Percentiles rank a stretch among this genome's conserved stretches.
These are phyloP conservation scores for Drosophila suboccidentalis DNA, from an alignment of 2,888 invertebrate species.

Conservation along the genomic window DNA sequence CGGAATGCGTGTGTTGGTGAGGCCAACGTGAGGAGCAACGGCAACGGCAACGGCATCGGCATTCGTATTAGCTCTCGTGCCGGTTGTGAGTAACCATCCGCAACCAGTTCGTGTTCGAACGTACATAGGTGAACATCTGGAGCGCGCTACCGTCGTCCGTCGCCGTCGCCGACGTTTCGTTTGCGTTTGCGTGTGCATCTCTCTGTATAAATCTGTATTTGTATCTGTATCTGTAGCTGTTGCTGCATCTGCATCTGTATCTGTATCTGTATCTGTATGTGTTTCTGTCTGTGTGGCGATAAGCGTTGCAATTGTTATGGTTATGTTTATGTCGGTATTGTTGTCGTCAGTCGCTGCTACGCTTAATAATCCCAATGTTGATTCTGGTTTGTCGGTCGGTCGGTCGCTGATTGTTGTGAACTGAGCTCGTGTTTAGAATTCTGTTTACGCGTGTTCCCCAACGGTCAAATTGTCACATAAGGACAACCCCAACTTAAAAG, in stretches of 20 bases:
- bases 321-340: constrained; percentile 63
- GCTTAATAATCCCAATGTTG: constrained; percentile 69
- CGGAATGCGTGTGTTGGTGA: constrained; percentile 60
- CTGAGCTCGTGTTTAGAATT: constrained; percentile 67
- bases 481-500: constrained; percentile 22
- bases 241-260: background rate
- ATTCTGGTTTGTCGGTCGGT: constrained; percentile 62
- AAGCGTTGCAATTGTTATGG: constrained; percentile 71
- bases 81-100: constrained; percentile 63
- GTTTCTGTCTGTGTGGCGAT: constrained; percentile 44
- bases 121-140: constrained; percentile 84
- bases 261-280: constrained; percentile 24
- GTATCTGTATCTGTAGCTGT: constrained; percentile 7
- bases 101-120: constrained; percentile 85
- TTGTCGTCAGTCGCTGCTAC: constrained; percentile 49
- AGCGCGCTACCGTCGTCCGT: constrained; percentile 64
- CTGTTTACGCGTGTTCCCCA: constrained; percentile 52
- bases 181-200: constrained; percentile 51
- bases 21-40: constrained; percentile 46
- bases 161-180: constrained; percentile 39
- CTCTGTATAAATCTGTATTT: constrained; percentile 18
- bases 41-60: constrained; percentile 72
- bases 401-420: constrained; percentile 57
- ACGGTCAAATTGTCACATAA: constrained; percentile 57
- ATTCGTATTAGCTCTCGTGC: constrained; percentile 69